phyloP scores from a whole-genome alignment of 2,113 vertebrate genomes.

The Leptodactylus fuscus region DNA sequence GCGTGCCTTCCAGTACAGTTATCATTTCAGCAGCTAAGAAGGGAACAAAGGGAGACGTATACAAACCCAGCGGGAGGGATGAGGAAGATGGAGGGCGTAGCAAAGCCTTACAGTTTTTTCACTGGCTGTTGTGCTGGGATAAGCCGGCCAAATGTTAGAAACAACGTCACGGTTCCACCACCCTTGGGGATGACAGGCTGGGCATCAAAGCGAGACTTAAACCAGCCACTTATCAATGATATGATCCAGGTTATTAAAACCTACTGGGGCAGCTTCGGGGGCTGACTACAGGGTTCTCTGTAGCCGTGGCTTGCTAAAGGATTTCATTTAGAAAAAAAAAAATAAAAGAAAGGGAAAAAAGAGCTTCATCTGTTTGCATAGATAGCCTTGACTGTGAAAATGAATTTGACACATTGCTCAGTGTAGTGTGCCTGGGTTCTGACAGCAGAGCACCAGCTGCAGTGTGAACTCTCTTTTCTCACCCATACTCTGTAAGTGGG shows the following conservation, averaged over 20 bases:
- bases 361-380: conserved; percentile 46
- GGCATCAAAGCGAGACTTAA: conserved; percentile 55
- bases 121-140: conserved; percentile 50
- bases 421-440: not conserved
- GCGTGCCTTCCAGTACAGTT: conserved; percentile 22
- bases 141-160: conserved; percentile 57
- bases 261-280: conserved; percentile 48
- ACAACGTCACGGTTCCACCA: conserved; percentile 49
- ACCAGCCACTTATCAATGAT: conserved; percentile 49
- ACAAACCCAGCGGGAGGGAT: conserved; percentile 46
- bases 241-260: conserved; percentile 56
- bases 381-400: conserved; percentile 56
- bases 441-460: conserved; percentile 37
- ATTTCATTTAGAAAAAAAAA: conserved; percentile 33
- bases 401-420: conserved; percentile 55
- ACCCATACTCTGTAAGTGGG: conserved; percentile 45
- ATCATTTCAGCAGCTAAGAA: conserved; percentile 36
- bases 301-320: conserved; percentile 28
- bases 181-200: conserved; percentile 41
- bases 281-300: conserved; percentile 39
- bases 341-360: conserved; percentile 5
- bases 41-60: conserved; percentile 49
- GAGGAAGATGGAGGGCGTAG: conserved; percentile 42
- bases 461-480: conserved; percentile 55
- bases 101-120: not conserved